Evolutionary conservation across 2,797 vertebrate genomes (phyloP).

Genomic region (Brachyalestes nurse): DNA sequence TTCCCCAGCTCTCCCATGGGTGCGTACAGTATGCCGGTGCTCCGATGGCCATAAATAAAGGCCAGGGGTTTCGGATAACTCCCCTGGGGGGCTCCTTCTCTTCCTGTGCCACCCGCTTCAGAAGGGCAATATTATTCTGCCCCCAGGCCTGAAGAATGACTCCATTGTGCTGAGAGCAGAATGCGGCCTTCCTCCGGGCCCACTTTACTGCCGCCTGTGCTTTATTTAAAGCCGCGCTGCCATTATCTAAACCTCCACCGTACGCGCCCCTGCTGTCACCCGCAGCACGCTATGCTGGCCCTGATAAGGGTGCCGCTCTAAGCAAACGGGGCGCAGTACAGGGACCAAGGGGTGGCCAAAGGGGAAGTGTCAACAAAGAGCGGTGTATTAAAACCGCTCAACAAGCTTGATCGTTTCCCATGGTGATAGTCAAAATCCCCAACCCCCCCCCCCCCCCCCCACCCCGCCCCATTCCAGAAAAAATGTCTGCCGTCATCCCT

Average conservation of each 20-base stretch:
- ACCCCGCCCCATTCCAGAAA: slow-evolving; percentile 18
- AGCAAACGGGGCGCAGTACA: slow-evolving; percentile 33
- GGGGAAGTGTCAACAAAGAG: slow-evolving; percentile 51
- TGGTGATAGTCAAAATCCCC: slow-evolving; percentile 25
- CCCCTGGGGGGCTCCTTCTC: slow-evolving; percentile 50
- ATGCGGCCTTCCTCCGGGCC: slow-evolving; percentile 59
- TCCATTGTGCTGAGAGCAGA: slow-evolving; percentile 61
- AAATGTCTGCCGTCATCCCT: slow-evolving; percentile 24
- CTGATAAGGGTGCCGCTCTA: slow-evolving; percentile 52
- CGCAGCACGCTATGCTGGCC: slow-evolving; percentile 35
- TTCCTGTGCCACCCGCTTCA: slow-evolving; percentile 65
- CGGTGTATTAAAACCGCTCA: slow-evolving; percentile 36
- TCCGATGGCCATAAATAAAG: slow-evolving; percentile 57
- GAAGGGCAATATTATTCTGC: slow-evolving; percentile 61
- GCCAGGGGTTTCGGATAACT: slow-evolving; percentile 58
- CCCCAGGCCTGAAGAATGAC: slow-evolving; percentile 59
- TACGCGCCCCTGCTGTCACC: slow-evolving; percentile 57
- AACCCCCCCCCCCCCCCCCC: too few species aligned
- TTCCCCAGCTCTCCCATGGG: slow-evolving; percentile 53
- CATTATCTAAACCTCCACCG: slow-evolving; percentile 59
- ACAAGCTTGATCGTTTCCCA: slow-evolving; percentile 53
- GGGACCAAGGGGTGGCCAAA: slow-evolving; percentile 42
- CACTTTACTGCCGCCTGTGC: slow-evolving; percentile 53
- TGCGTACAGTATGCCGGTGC: slow-evolving; percentile 42
- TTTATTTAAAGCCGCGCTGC: slow-evolving; percentile 59